phyloP scores from a whole-genome alignment of 2,888 invertebrate species.

The Ormyrus labotus region DNA sequence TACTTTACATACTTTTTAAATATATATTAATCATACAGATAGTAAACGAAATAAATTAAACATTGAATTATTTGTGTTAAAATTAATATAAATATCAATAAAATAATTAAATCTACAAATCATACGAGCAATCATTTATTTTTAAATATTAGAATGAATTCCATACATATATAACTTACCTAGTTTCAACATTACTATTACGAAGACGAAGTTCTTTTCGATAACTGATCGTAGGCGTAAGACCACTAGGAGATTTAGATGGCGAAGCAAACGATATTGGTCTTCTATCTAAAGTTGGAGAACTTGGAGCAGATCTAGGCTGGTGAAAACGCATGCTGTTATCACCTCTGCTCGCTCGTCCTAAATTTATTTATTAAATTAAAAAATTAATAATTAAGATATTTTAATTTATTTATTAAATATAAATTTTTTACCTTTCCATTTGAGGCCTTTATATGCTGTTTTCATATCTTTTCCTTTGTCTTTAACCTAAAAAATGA shows the following conservation, averaged over 20 bases:
- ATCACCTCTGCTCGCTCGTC: slow-evolving; percentile 69
- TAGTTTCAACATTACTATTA: slow-evolving; percentile 70
- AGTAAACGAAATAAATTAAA: not conserved
- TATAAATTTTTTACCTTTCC: slow-evolving; percentile 75
- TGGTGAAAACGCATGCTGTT: slow-evolving; percentile 71
- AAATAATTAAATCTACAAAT: not conserved
- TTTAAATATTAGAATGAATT: slow-evolving; percentile 3
- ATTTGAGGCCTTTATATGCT: slow-evolving; percentile 86
- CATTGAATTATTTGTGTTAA: no score
- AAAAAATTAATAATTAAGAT: slow-evolving; percentile 1
- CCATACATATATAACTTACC: slow-evolving; percentile 60
- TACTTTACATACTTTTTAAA: not conserved
- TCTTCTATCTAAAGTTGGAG: slow-evolving; percentile 80
- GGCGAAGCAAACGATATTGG: slow-evolving; percentile 73
- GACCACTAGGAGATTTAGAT: slow-evolving; percentile 71
- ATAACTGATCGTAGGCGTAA: slow-evolving; percentile 72
- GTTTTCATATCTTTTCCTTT: slow-evolving; percentile 86
- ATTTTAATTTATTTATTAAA: not conserved
- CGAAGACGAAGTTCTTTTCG: slow-evolving; percentile 71
- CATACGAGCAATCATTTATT: not conserved
- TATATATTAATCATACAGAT: slow-evolving; percentile 1
- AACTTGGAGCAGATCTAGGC: slow-evolving; percentile 82
- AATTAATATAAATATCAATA: not conserved
- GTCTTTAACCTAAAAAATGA: slow-evolving; percentile 81
- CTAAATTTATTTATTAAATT: slow-evolving; percentile 57